A percentile compares a stretch with the other conserved stretches of the same genome.
phyloP scores from a whole-genome alignment of 2,113 vertebrate species.

The Prietella phreatophila region DNA sequence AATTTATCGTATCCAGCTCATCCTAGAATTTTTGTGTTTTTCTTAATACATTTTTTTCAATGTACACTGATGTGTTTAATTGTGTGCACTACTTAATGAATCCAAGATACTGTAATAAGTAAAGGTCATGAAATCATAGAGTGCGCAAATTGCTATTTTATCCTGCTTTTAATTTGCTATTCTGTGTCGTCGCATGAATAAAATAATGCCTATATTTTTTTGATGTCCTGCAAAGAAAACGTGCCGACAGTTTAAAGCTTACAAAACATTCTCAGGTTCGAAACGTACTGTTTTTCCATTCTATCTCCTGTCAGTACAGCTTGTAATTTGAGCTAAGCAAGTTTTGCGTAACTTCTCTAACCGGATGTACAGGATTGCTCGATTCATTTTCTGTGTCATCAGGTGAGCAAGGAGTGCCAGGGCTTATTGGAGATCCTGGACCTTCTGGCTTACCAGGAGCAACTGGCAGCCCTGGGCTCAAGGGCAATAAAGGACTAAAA shows the following conservation, averaged over 20 bases:
- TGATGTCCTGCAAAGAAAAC: too few relatives aligned
- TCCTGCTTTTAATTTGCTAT: too few relatives aligned
- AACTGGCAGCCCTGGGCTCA: neutral
- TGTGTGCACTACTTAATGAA: too few relatives aligned
- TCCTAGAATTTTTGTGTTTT: neutral
- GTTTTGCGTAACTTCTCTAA: neutral
- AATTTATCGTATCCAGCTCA: neutral
- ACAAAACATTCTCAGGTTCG: neutral
- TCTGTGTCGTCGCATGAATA: too few relatives aligned
- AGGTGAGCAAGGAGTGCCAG: constrained; percentile 33
- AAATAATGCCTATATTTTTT: too few relatives aligned
- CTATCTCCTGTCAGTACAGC: neutral
- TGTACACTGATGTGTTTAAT: too few relatives aligned
- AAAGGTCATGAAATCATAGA: too few relatives aligned
- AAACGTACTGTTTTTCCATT: neutral
- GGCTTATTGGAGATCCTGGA: constrained; percentile 9
- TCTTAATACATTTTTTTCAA: neutral
- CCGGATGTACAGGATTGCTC: neutral
- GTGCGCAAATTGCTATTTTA: neutral
- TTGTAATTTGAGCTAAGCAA: neutral
- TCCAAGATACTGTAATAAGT: too few relatives aligned
- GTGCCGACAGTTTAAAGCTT: neutral
- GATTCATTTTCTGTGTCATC: neutral
- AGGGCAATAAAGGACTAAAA: constrained; percentile 24
- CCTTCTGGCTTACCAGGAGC: constrained; percentile 2